phyloP scores from a whole-genome alignment of 2,113 vertebrate species.

The Charadrius vociferus region DNA sequence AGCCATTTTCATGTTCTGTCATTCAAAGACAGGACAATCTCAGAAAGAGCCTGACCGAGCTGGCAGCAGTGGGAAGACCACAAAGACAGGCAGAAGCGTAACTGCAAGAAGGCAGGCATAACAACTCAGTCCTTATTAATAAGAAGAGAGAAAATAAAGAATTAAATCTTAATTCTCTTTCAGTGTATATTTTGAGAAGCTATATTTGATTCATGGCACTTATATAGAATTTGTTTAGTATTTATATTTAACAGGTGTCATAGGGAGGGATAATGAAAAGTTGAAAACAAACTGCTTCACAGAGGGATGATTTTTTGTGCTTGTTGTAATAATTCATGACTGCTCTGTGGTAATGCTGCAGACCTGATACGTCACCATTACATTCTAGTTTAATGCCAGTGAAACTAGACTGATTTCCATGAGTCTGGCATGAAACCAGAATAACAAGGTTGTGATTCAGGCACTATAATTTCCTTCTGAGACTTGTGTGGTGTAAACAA shows the following conservation, averaged over 20 bases:
- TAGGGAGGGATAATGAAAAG: background rate
- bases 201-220: background rate
- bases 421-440: background rate
- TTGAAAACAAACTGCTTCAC: background rate
- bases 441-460: constrained; percentile 17
- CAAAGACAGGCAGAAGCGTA: background rate
- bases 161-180: background rate
- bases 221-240: background rate
- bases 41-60: background rate
- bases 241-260: background rate
- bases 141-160: background rate
- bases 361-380: background rate
- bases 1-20: background rate
- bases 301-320: background rate
- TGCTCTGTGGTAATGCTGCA: background rate
- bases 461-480: background rate
- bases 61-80: background rate
- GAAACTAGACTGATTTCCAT: constrained; percentile 33
- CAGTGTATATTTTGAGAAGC: background rate
- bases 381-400: background rate
- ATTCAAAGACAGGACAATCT: background rate
- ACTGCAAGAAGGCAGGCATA: background rate
- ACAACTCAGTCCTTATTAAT: background rate
- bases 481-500: constrained; percentile 6
- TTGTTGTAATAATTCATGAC: background rate